These are phyloP conservation scores for Drosophila hydei DNA, from an alignment of 1,140 invertebrate species.

Conservation along the genomic window DNA sequence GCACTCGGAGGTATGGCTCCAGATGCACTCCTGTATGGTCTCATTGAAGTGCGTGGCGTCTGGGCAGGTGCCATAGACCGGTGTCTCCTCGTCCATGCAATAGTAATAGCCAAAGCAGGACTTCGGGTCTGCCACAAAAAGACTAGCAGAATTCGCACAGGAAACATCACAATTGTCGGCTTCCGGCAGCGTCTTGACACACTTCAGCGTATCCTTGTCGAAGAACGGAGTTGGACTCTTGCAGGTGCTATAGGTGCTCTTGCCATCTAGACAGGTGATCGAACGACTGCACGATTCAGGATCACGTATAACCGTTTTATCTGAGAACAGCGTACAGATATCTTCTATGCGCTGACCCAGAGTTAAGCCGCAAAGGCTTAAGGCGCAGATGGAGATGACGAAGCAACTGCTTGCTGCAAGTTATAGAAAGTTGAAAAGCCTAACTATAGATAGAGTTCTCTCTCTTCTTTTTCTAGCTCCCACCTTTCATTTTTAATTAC, in stretches of 20 bases:
- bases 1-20: constrained; percentile 41
- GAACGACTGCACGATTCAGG: constrained; percentile 67
- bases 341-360: constrained; percentile 37
- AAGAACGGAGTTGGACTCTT: constrained; percentile 57
- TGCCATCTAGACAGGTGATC: constrained; percentile 55
- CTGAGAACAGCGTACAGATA: constrained; percentile 60
- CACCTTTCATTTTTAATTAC: constrained; percentile 31
- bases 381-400: constrained; percentile 2
- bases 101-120: constrained; percentile 71
- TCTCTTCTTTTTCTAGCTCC: no score
- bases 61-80: constrained; percentile 52
- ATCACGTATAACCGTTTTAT: constrained; percentile 55
- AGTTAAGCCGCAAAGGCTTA: background rate
- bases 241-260: constrained; percentile 46
- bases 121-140: constrained; percentile 64
- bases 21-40: constrained; percentile 52
- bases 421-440: background rate
- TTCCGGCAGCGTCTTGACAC: constrained; percentile 40
- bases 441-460: background rate
- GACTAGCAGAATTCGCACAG: constrained; percentile 24
- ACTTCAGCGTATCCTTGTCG: constrained; percentile 54
- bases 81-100: constrained; percentile 43
- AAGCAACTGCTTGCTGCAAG: constrained; percentile 4
- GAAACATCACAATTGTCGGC: constrained; percentile 43
- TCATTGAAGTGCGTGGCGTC: constrained; percentile 57